Evolutionary conservation across 2,797 vertebrate species (phyloP).

Genomic region (Meda fulgida): DNA sequence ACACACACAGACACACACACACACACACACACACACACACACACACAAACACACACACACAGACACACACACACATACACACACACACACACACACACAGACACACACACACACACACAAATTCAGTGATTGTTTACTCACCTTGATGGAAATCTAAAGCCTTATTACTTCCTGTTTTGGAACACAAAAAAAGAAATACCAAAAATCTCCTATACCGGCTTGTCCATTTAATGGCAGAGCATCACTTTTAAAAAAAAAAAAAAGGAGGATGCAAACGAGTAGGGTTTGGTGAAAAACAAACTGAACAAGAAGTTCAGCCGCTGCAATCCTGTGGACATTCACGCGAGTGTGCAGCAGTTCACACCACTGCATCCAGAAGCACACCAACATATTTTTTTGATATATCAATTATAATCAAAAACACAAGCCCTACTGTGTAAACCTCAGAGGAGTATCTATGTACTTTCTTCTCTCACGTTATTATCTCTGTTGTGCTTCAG

Average conservation of each 20-base stretch:
- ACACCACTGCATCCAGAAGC: not conserved
- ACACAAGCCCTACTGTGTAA: not conserved
- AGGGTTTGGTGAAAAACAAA: not conserved
- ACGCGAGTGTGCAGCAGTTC: not conserved
- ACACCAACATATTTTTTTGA: not conserved
- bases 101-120: too few relatives aligned
- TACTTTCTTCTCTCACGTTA: not conserved
- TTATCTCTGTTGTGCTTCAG: not conserved
- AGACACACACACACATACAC: too few relatives aligned
- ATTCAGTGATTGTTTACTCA: too few relatives aligned
- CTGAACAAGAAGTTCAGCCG: not conserved
- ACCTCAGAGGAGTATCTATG: not conserved
- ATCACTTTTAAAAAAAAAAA: not conserved
- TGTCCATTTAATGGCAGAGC: not conserved
- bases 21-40: too few relatives aligned
- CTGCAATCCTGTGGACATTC: not conserved
- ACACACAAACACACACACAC: too few relatives aligned
- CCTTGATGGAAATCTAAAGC: too few relatives aligned
- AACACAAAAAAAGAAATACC: too few relatives aligned
- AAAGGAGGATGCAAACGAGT: too few relatives aligned
- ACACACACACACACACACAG: not conserved
- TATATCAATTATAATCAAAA: not conserved
- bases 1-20: too few relatives aligned
- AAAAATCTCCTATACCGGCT: not conserved
- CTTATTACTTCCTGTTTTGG: too few relatives aligned